Base-by-base conservation (phyloP, 2,888 invertebrate species). In the Euzophera pinguis region DNA sequence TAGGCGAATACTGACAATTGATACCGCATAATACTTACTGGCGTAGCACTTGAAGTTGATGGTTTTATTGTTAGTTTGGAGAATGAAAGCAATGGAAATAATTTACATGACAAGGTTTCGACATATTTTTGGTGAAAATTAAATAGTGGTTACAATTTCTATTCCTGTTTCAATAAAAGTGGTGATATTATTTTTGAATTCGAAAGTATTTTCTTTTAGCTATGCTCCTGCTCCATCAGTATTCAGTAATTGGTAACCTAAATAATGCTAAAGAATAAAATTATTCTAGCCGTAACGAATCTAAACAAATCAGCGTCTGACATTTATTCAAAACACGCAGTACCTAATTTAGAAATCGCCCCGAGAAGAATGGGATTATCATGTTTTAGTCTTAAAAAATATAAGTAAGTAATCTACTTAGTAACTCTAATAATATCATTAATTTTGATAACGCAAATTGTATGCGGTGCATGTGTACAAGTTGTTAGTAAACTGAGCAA, bases 401-500 rank as follows among this genome's bases (percentile, higher is more conserved):
- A 50, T 50, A 48, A 47, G 35, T 39, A 34, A 51, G 41, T 54
- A 57, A 58, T 57, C 55, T 42, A 43, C 48, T 41, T 38, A 45
- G 47, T 60, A 52, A 58, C 47, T 13, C 52, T 56, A 48, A 47
- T 57, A 58, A 60, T 58, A 54, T 47, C 38, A 53, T 55, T 55
- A 22, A 53, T 53, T 52, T 42, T 50, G 42, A 41, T 53, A 17
- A 52, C 34, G 34, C 17, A 34, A 50, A 41, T 41, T 32, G 32
- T 14, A n/a, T 14, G 42, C 41, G 16, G 34, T n/a, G 45, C n/a
- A 16, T 17, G 17, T 17, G 32, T 8, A 32, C 32, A 1, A 32
- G 7, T 7, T 4, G 32, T 1, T 6, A 32, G 10, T 32, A 32
- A 10, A 16, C 16, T 8, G 10, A 32, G 32, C 16, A 32, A 43